Percentiles rank a stretch among this genome's conserved stretches.
phyloP scores from a whole-genome alignment of 2,888 invertebrate species.

The Lasiommata megera region DNA sequence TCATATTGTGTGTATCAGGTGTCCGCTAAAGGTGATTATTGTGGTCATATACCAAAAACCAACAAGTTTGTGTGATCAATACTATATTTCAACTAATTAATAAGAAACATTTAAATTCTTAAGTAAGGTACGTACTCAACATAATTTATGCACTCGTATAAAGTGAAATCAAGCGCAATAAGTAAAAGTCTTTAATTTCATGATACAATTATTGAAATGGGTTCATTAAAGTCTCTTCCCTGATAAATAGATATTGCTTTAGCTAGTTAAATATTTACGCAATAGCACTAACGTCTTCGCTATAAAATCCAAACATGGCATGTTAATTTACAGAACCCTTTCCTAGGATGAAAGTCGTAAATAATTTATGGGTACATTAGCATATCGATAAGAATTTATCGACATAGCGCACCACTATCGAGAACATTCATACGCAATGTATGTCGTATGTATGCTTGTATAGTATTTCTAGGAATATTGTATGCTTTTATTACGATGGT shows the following conservation, averaged over 20 bases:
- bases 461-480: slow-evolving; percentile 4
- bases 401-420: slow-evolving; percentile 39
- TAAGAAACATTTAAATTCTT: not conserved
- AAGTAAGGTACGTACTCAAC: not conserved
- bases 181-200: not conserved
- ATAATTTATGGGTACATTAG: slow-evolving; percentile 40
- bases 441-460: slow-evolving; percentile 3
- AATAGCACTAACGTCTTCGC: slow-evolving; percentile 16
- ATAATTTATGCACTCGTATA: not conserved
- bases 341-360: slow-evolving; percentile 37
- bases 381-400: slow-evolving; percentile 44
- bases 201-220: slow-evolving; percentile 3
- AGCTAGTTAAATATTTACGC: slow-evolving; percentile 17
- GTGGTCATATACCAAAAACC: too few relatives aligned
- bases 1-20: too few relatives aligned
- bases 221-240: slow-evolving; percentile 10
- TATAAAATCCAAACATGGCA: slow-evolving; percentile 22
- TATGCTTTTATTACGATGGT: not conserved
- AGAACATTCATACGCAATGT: slow-evolving; percentile 10
- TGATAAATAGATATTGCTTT: slow-evolving; percentile 2
- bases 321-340: slow-evolving; percentile 22
- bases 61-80: not conserved
- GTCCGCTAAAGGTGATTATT: too few relatives aligned
- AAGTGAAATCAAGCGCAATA: not conserved
- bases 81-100: not conserved